These are phyloP conservation scores for Semicossyphus pulcher DNA, from an alignment of 2,113 vertebrate species.

Conservation along the genomic window DNA sequence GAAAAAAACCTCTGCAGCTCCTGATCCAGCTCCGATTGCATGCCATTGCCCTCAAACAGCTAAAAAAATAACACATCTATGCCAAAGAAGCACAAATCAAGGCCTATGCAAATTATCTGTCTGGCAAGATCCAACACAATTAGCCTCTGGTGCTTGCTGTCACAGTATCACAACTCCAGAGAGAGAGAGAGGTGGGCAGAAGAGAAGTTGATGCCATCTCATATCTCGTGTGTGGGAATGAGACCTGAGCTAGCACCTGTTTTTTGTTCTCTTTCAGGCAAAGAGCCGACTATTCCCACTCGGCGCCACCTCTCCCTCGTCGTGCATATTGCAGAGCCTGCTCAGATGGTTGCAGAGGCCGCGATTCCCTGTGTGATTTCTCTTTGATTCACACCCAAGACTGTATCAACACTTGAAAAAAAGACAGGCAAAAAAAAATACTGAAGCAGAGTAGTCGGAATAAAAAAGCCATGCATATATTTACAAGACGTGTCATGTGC, in stretches of 20 bases:
- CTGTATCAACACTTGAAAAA: conserved; percentile 17
- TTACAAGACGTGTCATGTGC: conserved; percentile 35
- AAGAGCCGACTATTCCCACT: conserved; percentile 53
- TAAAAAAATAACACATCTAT: conserved; percentile 1
- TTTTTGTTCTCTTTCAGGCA: conserved; percentile 65
- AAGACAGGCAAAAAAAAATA: background rate
- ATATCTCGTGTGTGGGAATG: conserved; percentile 36
- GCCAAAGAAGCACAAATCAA: conserved; percentile 15
- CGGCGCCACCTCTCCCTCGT: conserved; percentile 42
- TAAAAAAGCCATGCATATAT: conserved; percentile 35
- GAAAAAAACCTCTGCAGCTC: background rate
- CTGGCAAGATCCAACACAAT: conserved; percentile 50
- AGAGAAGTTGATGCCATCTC: conserved; percentile 35
- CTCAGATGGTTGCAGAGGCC: conserved; percentile 40
- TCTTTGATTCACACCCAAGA: conserved; percentile 38
- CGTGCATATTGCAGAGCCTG: conserved; percentile 41
- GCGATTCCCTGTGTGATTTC: conserved; percentile 15
- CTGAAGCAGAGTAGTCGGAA: conserved; percentile 21
- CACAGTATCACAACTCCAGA: conserved; percentile 6
- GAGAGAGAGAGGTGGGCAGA: conserved; percentile 34
- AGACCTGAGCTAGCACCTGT: conserved; percentile 40
- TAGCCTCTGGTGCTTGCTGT: conserved; percentile 36
- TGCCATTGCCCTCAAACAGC: conserved; percentile 42
- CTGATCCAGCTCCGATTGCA: conserved; percentile 25
- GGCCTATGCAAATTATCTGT: conserved; percentile 27